A percentile compares a stretch with the other conserved stretches of the same genome.
Evolutionary conservation across 2,797 vertebrate species (phyloP).

Genomic region (Petrocephalus sullivani): DNA sequence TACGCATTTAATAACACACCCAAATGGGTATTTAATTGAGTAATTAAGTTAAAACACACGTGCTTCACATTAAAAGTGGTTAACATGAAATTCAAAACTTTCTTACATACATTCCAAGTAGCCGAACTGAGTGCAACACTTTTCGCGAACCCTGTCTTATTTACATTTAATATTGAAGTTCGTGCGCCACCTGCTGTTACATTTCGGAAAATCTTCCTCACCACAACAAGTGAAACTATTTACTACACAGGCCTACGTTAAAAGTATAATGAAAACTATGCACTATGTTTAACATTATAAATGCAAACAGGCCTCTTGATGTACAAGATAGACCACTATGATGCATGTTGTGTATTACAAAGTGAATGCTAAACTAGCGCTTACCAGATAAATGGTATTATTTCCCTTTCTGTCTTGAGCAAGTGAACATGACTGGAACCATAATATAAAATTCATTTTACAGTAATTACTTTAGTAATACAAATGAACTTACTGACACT

Average conservation of each 20-base stretch:
- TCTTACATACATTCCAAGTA: not conserved
- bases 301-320: not conserved
- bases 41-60: not conserved
- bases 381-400: not conserved
- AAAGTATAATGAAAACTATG: not conserved
- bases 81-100: not conserved
- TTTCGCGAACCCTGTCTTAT: not conserved
- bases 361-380: not conserved
- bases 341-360: not conserved
- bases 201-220: constrained; percentile 10
- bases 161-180: constrained; percentile 9
- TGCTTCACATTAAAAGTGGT: not conserved
- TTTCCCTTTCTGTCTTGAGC: not conserved
- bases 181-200: constrained; percentile 17
- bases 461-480: not conserved
- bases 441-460: not conserved
- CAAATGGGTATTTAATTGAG: not conserved
- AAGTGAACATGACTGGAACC: not conserved
- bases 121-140: not conserved
- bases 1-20: not conserved
- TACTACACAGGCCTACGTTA: not conserved
- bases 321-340: not conserved
- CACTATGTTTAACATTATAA: not conserved
- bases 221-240: not conserved
- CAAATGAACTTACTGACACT: not conserved